A percentile compares a stretch with the other conserved stretches of the same genome.
These are phyloP conservation scores for Panulirus ornatus DNA, from an alignment of 1,140 invertebrate genomes.

Conservation along the genomic window DNA sequence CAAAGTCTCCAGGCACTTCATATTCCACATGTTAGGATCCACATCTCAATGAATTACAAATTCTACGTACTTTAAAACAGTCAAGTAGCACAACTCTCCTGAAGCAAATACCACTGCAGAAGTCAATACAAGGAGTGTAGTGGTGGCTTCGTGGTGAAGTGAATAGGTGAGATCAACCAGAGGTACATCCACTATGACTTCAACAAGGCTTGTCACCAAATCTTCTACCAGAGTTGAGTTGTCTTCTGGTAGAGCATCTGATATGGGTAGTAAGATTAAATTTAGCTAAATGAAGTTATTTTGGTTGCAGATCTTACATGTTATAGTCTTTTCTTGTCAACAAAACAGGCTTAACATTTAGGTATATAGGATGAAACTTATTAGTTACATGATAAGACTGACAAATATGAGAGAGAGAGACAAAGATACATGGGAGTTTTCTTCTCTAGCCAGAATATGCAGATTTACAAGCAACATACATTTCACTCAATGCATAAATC, in stretches of 20 bases:
- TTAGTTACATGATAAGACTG: too few relatives aligned
- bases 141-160: conserved; percentile 80
- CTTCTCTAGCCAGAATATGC: too few relatives aligned
- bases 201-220: conserved; percentile 77
- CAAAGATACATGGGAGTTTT: too few relatives aligned
- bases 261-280: neutral
- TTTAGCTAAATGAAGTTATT: neutral
- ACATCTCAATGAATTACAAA: too few relatives aligned
- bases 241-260: neutral
- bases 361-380: too few relatives aligned
- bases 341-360: too few relatives aligned
- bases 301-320: neutral
- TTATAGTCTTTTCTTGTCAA: too few relatives aligned
- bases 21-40: too few relatives aligned
- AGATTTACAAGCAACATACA: too few relatives aligned
- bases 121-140: conserved; percentile 79
- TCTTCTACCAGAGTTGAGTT: conserved; percentile 57
- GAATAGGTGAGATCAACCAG: conserved; percentile 79
- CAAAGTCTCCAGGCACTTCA: too few relatives aligned
- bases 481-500: too few relatives aligned
- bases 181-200: conserved; percentile 80
- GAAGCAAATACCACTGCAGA: conserved; percentile 59
- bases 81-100: conserved; percentile 37
- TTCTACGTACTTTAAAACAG: conserved; percentile 60
- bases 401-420: too few relatives aligned